phyloP scores from a whole-genome alignment of 2,113 vertebrate genomes.

The Pagrus major region DNA sequence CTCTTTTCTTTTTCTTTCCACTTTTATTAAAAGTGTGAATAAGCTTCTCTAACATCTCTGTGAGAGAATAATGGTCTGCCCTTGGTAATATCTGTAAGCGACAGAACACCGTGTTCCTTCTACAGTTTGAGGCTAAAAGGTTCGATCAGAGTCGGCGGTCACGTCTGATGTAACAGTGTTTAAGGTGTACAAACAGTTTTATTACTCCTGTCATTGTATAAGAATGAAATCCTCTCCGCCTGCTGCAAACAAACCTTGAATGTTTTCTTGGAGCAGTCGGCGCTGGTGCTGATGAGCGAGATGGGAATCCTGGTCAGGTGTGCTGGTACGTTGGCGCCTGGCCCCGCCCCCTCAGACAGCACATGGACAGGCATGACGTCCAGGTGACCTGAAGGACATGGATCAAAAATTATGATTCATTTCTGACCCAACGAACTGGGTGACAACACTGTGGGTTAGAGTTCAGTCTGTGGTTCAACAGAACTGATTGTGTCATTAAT shows the following conservation, averaged over 20 bases:
- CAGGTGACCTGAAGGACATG: conserved; percentile 30
- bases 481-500: not conserved
- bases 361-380: conserved; percentile 71
- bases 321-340: conserved; percentile 50
- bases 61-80: not conserved
- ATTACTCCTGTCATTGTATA: not conserved
- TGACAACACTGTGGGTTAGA: not conserved
- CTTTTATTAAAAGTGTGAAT: not conserved
- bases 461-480: not conserved
- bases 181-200: too few relatives aligned
- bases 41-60: not conserved
- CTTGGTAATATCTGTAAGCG: not conserved
- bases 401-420: not conserved
- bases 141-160: too few relatives aligned
- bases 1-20: too few relatives aligned
- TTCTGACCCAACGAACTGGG: not conserved
- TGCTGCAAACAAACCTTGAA: conserved; percentile 75
- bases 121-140: too few relatives aligned
- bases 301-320: conserved; percentile 71
- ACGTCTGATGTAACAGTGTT: too few relatives aligned
- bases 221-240: not conserved
- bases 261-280: conserved; percentile 58
- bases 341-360: conserved; percentile 54
- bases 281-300: conserved; percentile 49
- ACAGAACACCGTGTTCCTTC: not conserved